Base-by-base conservation (phyloP, 2,113 vertebrate species). In the Zapus hudsonius region DNA sequence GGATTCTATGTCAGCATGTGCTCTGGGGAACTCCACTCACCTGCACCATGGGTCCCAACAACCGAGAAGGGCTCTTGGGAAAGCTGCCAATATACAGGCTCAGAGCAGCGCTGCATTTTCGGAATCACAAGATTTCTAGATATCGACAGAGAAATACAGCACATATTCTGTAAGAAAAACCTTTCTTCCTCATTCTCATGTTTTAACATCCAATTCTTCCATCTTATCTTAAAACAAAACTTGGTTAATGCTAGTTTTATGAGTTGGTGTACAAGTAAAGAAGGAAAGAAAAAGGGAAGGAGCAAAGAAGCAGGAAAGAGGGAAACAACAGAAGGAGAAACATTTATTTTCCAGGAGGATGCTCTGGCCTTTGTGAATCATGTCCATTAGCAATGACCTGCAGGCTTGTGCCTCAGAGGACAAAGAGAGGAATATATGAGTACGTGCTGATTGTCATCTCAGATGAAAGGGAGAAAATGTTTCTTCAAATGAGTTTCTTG, bases 181-280 rank as follows among this genome's bases (percentile, higher is more conserved):
- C 40, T 80, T 59, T 91, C 22, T 84, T 89, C 70, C 44, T 92
- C 4, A 40, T 81, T 31, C 23, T 75, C 52, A 23, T 67, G 78
- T 79, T 89, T 86, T 74, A 83, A 70, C 15, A 79, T 55, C 36
- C 2, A 61, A 1, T 72, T n/a, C 2, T 69, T 84, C 33, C 64
- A 55, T 63, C 64, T 87, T 63, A 61, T 80, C 42, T 52, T 52
- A 70, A 88, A 94, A 86, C 57, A 84, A 4, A 94, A 78, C 27
- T 64, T 3, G 75, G 70, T 79, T 76, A 40, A 74, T 38, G 25
- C 44, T 74, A 84, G 11, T 38, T 83, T 80, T 73, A 38, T 42
- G 17, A 74, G 59, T 89, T 95, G 8, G 22, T 74, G 23, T 57
- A 40, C 4, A 59, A 10, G 19, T 73, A 86, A 86, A 79, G 23